These are phyloP conservation scores for Exocentrus adspersus DNA, from an alignment of 2,888 invertebrate genomes.

Conservation along the genomic window DNA sequence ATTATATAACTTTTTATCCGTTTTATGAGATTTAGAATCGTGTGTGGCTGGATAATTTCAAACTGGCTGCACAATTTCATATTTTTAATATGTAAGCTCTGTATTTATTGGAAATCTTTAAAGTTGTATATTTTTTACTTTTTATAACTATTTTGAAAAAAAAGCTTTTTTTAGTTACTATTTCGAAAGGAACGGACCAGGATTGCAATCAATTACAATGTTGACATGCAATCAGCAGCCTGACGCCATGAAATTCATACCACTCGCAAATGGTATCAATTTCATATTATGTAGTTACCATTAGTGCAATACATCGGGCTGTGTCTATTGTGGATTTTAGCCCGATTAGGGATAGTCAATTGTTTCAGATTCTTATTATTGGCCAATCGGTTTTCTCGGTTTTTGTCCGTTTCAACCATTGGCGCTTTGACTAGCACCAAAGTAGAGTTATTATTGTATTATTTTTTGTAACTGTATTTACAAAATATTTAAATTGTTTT, in stretches of 20 bases:
- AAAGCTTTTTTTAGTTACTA: conserved; percentile 56
- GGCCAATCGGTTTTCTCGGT: conserved; percentile 59
- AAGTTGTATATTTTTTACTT: conserved; percentile 64
- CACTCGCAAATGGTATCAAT: conserved; percentile 41
- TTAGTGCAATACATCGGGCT: conserved; percentile 64
- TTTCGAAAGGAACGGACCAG: conserved; percentile 43
- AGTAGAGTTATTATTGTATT: conserved; percentile 59
- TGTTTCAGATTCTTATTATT: conserved; percentile 63
- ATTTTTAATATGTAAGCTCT: conserved; percentile 61
- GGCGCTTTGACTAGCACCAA: conserved; percentile 62
- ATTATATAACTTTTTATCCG: conserved; percentile 60
- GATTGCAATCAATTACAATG: conserved; percentile 42
- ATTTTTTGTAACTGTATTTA: conserved; percentile 59
- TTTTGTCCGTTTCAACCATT: conserved; percentile 57
- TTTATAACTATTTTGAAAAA: conserved; percentile 62
- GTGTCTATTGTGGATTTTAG: conserved; percentile 51
- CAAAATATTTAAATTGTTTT: conserved; percentile 62
- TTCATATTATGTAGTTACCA: conserved; percentile 60
- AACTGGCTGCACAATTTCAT: conserved; percentile 59
- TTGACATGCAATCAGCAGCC: conserved; percentile 40
- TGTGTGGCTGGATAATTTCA: conserved; percentile 58
- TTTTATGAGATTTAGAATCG: conserved; percentile 59
- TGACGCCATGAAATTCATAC: conserved; percentile 44
- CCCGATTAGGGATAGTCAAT: conserved; percentile 63
- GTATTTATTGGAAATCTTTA: conserved; percentile 62